Conservation (phyloP, 2,113 vertebrate genomes). For the Rutilus rutilus region DNA sequence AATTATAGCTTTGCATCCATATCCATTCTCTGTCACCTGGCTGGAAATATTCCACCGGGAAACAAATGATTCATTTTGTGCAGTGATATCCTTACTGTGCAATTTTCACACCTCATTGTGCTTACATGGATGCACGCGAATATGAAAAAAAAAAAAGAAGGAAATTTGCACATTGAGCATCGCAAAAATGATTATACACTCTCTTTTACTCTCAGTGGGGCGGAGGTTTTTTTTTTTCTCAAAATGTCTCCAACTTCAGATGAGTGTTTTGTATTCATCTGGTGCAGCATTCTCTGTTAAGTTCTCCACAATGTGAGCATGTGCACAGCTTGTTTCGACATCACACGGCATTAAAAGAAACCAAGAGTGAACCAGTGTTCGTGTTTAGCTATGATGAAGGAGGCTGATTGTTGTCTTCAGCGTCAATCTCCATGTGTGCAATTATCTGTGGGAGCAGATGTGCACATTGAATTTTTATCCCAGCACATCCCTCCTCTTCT, state of each 20-base stretch:
- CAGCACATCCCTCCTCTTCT: slow-evolving; percentile 19
- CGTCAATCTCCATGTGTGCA: slow-evolving; percentile 28
- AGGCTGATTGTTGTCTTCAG: slow-evolving; percentile 31
- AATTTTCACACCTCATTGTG: slow-evolving; percentile 33
- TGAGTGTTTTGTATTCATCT: slow-evolving; percentile 2
- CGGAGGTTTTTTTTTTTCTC: background rate
- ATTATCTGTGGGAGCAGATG: slow-evolving; percentile 44
- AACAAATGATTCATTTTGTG: slow-evolving; percentile 29
- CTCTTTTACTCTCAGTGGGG: background rate
- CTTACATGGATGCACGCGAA: slow-evolving; percentile 25
- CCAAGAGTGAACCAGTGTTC: background rate
- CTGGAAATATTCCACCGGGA: slow-evolving; percentile 19
- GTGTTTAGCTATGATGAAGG: background rate
- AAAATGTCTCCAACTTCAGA: background rate
- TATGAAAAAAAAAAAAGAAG: background rate
- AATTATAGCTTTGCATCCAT: slow-evolving; percentile 41
- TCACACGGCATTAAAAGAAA: background rate
- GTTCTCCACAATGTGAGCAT: background rate
- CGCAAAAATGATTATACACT: slow-evolving; percentile 15
- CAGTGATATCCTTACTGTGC: slow-evolving; percentile 18
- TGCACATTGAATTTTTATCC: slow-evolving; percentile 33
- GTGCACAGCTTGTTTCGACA: slow-evolving; percentile 12
- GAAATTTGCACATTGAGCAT: background rate
- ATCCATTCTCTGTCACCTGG: slow-evolving; percentile 14
- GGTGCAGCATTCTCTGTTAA: background rate